A percentile compares a stretch with the other conserved stretches of the same genome.
phyloP scores from a whole-genome alignment of 92 coral and sea anemone genomes.

The Micromussa lordhowensis region DNA sequence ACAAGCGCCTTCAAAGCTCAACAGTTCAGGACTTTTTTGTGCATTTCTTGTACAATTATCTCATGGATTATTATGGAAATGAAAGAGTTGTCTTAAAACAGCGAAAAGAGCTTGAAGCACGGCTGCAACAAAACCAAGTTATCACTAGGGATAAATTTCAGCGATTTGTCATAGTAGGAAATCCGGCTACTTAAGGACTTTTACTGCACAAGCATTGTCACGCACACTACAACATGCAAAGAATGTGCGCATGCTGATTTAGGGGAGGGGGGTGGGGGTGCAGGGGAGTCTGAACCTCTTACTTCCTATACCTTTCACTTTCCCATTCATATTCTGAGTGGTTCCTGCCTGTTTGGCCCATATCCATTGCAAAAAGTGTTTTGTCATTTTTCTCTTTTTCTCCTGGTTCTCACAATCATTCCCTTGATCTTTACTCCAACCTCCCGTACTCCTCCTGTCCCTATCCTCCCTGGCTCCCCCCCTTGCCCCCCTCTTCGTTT shows the following conservation, averaged over 20 bases:
- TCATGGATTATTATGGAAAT: slow-evolving; percentile 21
- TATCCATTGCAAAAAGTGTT: too few relatives aligned
- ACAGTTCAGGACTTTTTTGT: slow-evolving; percentile 36
- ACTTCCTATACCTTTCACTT: too few relatives aligned
- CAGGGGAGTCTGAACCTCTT: too few relatives aligned
- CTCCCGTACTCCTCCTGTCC: too few relatives aligned
- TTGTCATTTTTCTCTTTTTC: too few relatives aligned
- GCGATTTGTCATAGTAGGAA: not conserved
- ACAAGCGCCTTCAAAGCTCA: slow-evolving; percentile 26
- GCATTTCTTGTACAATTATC: not conserved
- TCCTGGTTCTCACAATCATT: too few relatives aligned
- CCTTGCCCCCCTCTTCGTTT: too few relatives aligned
- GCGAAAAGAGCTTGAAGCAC: not conserved
- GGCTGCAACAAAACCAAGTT: not conserved
- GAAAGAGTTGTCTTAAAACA: slow-evolving; percentile 7
- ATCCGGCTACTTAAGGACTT: slow-evolving; percentile 6
- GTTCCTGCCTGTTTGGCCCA: too few relatives aligned
- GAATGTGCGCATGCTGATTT: not conserved
- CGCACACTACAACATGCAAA: not conserved
- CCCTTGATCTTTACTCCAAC: too few relatives aligned
- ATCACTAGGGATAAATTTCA: slow-evolving; percentile 17
- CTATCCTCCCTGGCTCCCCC: too few relatives aligned
- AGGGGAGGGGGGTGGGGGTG: too few relatives aligned
- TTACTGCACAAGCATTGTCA: not conserved
- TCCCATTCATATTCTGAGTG: too few relatives aligned